phyloP scores from a whole-genome alignment of 1,140 invertebrate species.

The Medauroidea extradentata region DNA sequence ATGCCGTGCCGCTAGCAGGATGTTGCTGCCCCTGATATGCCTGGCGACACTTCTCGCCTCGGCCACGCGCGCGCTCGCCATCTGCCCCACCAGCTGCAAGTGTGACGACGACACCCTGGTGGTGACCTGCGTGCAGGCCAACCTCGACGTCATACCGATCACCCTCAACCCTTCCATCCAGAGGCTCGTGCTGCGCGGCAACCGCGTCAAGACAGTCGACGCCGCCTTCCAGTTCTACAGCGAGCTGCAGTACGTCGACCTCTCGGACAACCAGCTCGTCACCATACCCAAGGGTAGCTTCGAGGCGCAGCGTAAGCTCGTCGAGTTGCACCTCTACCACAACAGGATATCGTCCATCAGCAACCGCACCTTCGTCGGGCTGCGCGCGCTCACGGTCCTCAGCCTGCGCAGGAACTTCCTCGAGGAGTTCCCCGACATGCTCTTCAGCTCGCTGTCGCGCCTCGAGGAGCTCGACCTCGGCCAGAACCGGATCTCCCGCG shows the following conservation, averaged over 20 bases:
- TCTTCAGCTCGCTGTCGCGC: conserved; percentile 69
- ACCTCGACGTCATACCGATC: conserved; percentile 83
- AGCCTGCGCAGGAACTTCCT: conserved; percentile 79
- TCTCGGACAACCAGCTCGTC: conserved; percentile 77
- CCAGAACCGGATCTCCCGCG: conserved; percentile 75
- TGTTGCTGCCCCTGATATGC: conserved; percentile 35
- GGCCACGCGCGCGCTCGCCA: conserved; percentile 35
- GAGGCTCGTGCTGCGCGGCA: conserved; percentile 69
- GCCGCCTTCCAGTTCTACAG: conserved; percentile 82
- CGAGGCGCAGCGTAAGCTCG: conserved; percentile 69
- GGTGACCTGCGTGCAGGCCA: conserved; percentile 79
- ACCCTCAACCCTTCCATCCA: conserved; percentile 86
- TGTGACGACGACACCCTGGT: conserved; percentile 85
- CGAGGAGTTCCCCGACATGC: conserved; percentile 65
- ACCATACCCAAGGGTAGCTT: conserved; percentile 75
- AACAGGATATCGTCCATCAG: conserved; percentile 77
- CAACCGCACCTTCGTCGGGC: conserved; percentile 72
- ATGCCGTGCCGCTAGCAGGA: not conserved
- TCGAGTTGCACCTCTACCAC: conserved; percentile 75
- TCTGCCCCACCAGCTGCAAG: conserved; percentile 72
- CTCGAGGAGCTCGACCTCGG: conserved; percentile 83
- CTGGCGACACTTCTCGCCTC: conserved; percentile 33
- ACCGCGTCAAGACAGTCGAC: conserved; percentile 81
- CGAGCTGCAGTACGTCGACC: conserved; percentile 74
- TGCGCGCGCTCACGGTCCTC: conserved; percentile 70